Percentiles rank a stretch among this genome's conserved stretches.
Conservation (phyloP, 2,797 vertebrate genomes). For the Enteromius thamalakanensis region DNA sequence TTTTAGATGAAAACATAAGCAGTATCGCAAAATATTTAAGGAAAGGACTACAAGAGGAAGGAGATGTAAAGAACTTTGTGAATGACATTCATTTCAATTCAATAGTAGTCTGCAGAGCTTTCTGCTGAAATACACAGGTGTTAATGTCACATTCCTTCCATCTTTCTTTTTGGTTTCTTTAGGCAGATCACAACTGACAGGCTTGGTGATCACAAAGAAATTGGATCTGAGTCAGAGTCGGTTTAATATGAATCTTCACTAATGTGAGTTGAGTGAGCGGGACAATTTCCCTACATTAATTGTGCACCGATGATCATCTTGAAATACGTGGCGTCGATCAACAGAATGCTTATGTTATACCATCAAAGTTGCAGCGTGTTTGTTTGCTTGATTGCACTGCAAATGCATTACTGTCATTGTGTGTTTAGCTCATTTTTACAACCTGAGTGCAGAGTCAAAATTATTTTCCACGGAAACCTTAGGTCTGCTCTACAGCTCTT, state of each 20-base stretch:
- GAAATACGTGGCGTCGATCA: not conserved
- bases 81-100: not conserved
- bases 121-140: not conserved
- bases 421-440: not conserved
- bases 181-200: not conserved
- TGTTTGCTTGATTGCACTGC: not conserved
- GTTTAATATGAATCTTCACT: not conserved
- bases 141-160: not conserved
- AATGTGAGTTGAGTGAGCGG: not conserved
- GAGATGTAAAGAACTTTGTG: not conserved
- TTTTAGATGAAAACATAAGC: not conserved
- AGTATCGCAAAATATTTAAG: not conserved
- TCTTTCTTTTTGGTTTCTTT: not conserved
- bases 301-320: not conserved
- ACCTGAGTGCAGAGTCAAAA: not conserved
- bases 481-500: slow-evolving; percentile 18
- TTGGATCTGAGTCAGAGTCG: not conserved
- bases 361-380: not conserved
- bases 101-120: not conserved
- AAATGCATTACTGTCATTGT: not conserved
- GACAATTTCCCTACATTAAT: not conserved
- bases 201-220: not conserved
- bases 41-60: not conserved
- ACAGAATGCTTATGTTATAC: not conserved
- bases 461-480: not conserved